These are phyloP conservation scores for Malurus alboscapulatus DNA, from an alignment of 2,113 vertebrate genomes.

Conservation along the genomic window DNA sequence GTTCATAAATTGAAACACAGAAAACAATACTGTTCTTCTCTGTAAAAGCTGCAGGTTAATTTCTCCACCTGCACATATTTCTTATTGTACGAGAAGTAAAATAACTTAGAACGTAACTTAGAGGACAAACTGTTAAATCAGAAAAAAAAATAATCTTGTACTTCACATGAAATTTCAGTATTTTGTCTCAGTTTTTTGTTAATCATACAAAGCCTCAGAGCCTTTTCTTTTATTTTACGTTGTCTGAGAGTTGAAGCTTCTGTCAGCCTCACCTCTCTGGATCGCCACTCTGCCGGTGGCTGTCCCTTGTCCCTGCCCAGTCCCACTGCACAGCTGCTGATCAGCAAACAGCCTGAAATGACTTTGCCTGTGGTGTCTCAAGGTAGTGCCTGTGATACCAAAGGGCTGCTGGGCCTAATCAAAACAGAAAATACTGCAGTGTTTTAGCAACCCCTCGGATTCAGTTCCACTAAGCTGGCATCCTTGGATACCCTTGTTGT, in stretches of 20 bases:
- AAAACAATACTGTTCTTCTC: neutral
- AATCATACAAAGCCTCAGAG: neutral
- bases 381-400: neutral
- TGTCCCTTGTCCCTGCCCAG: neutral
- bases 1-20: neutral
- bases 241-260: neutral
- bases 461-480: neutral
- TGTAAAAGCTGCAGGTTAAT: neutral
- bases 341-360: neutral
- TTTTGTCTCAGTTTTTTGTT: neutral
- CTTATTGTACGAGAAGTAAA: rapidly evolving
- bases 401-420: neutral
- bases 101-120: neutral
- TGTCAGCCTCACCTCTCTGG: neutral
- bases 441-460: neutral
- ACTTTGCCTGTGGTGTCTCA: neutral
- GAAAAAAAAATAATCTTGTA: neutral
- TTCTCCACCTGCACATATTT: neutral
- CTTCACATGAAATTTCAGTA: neutral
- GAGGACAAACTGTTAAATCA: neutral
- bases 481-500: neutral
- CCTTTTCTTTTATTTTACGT: neutral
- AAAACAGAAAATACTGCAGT: neutral
- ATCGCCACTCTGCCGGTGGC: neutral
- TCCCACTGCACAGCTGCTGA: neutral